Base-by-base conservation (phyloP, 2,888 invertebrate genomes). In the Epiblema foenella region DNA sequence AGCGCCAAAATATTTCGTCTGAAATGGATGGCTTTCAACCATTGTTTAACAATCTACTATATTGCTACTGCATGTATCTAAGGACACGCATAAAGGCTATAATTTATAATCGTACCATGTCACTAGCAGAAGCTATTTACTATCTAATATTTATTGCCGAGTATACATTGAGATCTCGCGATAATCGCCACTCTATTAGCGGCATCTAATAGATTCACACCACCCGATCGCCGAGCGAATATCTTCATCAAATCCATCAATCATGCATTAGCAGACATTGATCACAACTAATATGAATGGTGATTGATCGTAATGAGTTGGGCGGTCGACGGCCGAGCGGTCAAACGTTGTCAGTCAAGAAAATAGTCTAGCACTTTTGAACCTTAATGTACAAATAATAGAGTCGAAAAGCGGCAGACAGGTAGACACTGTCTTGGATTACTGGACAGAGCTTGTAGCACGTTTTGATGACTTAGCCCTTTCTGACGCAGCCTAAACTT, bases 261-360 rank as follows among this genome's bases (percentile, higher is more conserved):
- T 70, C 70, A 70, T 33, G 46, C 65, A 59, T 37, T 59, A 59
- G 20, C 64, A 60, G 59, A 65, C 70, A 65, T 65, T 66, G 65
- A 60, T 65, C 65, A 66, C 33, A 64, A 70, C 46, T 65, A 65
- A 65, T 70, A 59, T 42, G 59, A 59, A 24, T 33, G 57, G 29
- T 65, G 70, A 70, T 65, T 65, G 70, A 70, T 70, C 59, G 65
- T 70, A 60, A 70, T 60, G 65, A 70, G 58, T 64, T 51, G 17
- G 52, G 33, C 29, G 59, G 67, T 58, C 52, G 65, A 52, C 52
- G 59, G 18, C 59, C 29, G 51, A n/a, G n/a, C 33, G 20, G 62
- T 62, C 57, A 51, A 20, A 20, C 20, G 24, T 42, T 24, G 24
- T 24, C 4, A 24, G 24, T 24, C 4, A 24, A 24, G 2, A 24